Evolutionary conservation across 2,888 invertebrate genomes (phyloP).

Genomic region (Caenorhabditis sp.): DNA sequence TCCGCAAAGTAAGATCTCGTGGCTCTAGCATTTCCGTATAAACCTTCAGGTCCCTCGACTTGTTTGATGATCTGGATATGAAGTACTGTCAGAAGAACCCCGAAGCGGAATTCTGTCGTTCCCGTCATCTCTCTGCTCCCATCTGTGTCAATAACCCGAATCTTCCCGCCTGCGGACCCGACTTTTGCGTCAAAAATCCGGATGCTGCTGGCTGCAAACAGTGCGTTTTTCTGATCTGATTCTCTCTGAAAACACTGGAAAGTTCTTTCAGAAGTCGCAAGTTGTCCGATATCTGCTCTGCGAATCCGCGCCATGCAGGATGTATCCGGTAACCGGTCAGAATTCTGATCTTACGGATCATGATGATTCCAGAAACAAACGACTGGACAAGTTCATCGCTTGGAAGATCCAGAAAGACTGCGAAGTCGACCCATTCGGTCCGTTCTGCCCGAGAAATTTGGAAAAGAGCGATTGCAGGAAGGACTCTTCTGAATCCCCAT

Average conservation of each 20-base stretch:
- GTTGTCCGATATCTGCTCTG: neutral
- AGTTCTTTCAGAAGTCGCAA: neutral
- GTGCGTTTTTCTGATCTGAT: neutral
- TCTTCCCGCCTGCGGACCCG: slow-evolving; percentile 1
- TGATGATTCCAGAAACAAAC: slow-evolving; percentile 29
- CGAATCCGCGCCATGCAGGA: slow-evolving; percentile 14
- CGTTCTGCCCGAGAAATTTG: slow-evolving; percentile 15
- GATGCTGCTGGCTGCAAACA: slow-evolving; percentile 5
- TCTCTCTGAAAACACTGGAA: neutral
- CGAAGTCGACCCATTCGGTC: slow-evolving; percentile 19
- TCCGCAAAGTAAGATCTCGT: too few relatives aligned
- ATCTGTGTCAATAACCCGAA: slow-evolving; percentile 8
- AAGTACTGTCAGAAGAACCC: too few relatives aligned
- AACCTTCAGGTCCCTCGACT: too few relatives aligned
- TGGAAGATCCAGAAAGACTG: slow-evolving; percentile 36
- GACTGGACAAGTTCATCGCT: slow-evolving; percentile 35
- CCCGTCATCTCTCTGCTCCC: too few relatives aligned
- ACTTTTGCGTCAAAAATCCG: slow-evolving; percentile 8
- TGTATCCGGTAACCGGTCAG: slow-evolving; percentile 1
- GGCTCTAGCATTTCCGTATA: too few relatives aligned
- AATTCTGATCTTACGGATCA: neutral
- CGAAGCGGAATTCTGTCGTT: too few relatives aligned
- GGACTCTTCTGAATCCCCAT: neutral
- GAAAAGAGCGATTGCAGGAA: neutral
- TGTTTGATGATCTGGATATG: too few relatives aligned